Evolutionary conservation across 2,888 invertebrate genomes (phyloP).

Genomic region (Acrobasis suavella): DNA sequence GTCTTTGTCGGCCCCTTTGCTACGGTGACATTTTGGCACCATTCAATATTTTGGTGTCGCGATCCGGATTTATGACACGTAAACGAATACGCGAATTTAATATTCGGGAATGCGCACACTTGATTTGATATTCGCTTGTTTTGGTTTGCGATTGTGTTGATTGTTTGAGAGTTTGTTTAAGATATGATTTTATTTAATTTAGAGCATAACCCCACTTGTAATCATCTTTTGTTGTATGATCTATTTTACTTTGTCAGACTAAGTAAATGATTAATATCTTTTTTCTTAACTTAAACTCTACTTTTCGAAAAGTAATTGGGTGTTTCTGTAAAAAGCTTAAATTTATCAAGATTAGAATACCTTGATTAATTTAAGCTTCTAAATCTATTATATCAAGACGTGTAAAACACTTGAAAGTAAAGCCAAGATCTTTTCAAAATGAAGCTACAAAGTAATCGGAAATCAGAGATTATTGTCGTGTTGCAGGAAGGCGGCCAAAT

Average conservation of each 20-base stretch:
- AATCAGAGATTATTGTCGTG: constrained; percentile 38
- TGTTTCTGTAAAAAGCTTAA: no score
- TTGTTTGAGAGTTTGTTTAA: not conserved
- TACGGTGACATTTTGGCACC: constrained; percentile 81
- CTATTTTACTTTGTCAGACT: no score
- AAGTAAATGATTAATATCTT: no score
- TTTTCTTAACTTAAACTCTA: no score
- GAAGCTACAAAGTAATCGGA: constrained; percentile 35
- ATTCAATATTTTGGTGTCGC: constrained; percentile 81
- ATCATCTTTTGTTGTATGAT: no score
- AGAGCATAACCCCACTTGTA: no score
- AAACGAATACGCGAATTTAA: constrained; percentile 64
- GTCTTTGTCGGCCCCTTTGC: constrained; percentile 77
- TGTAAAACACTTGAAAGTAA: not conserved
- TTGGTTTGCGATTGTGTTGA: not conserved
- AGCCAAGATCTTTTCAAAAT: constrained; percentile 23
- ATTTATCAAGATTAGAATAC: no score
- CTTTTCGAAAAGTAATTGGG: no score
- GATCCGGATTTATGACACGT: constrained; percentile 76
- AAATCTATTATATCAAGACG: no score
- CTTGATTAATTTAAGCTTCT: no score
- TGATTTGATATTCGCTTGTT: constrained; percentile 24
- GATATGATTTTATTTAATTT: no score
- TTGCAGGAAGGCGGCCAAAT: constrained; percentile 46
- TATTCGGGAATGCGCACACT: constrained; percentile 37